Evolutionary conservation across 2,113 vertebrate genomes (phyloP).

Genomic region (Scomber japonicus): DNA sequence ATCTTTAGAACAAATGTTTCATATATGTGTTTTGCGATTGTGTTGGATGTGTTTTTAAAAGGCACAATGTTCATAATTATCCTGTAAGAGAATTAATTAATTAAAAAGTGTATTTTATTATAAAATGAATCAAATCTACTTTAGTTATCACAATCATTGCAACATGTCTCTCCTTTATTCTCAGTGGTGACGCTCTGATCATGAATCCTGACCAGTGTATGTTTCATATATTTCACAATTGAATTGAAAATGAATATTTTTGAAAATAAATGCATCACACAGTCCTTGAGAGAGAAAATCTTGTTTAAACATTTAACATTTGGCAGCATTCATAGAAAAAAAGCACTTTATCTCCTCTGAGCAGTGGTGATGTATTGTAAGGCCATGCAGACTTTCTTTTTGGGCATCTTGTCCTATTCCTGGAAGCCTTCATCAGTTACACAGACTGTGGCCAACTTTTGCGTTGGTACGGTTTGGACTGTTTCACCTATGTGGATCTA

Average conservation of each 20-base stretch:
- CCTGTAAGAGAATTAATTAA: background rate
- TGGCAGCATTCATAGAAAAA: background rate
- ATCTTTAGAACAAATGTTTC: background rate
- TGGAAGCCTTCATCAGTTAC: background rate
- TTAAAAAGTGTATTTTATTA: background rate
- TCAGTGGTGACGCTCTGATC: background rate
- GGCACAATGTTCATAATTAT: background rate
- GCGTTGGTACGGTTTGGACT: background rate
- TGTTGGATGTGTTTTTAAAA: background rate
- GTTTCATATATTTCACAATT: constrained; percentile 26
- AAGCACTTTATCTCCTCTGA: constrained; percentile 3
- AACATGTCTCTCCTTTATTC: background rate
- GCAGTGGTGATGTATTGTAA: background rate
- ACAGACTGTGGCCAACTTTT: background rate
- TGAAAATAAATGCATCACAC: background rate
- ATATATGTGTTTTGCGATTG: constrained; percentile 4
- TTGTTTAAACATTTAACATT: background rate
- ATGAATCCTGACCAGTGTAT: background rate
- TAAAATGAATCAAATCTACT: background rate
- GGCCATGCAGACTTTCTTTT: background rate
- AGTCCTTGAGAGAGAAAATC: constrained; percentile 19
- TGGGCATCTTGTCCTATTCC: background rate
- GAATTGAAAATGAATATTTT: background rate
- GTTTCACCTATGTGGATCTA: constrained; percentile 14
- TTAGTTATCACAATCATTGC: background rate